phyloP scores from a whole-genome alignment of 2,113 vertebrate species.

The Sander vitreus region DNA sequence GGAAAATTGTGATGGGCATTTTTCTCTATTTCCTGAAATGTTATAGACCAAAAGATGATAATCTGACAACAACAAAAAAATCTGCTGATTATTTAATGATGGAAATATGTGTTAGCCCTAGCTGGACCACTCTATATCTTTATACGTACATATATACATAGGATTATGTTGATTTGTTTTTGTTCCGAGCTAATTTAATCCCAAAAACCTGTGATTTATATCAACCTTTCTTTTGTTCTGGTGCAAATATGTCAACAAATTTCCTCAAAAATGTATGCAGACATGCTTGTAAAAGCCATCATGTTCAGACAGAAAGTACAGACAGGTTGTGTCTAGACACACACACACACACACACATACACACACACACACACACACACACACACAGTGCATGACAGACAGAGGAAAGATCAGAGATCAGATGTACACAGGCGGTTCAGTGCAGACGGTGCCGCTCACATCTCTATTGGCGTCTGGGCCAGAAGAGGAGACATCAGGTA shows the following conservation, averaged over 20 bases:
- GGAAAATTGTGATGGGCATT: slow-evolving; percentile 5
- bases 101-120: not conserved
- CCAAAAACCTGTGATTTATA: not conserved
- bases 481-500: slow-evolving; percentile 79
- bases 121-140: not conserved
- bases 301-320: slow-evolving; percentile 34
- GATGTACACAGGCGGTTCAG: slow-evolving; percentile 64
- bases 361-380: slow-evolving; percentile 19
- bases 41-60: not conserved
- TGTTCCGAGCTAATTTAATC: not conserved
- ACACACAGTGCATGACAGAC: slow-evolving; percentile 44
- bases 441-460: slow-evolving; percentile 71
- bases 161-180: not conserved
- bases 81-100: not conserved
- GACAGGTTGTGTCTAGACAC: slow-evolving; percentile 36
- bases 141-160: not conserved
- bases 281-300: slow-evolving; percentile 18
- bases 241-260: not conserved
- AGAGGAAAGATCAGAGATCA: slow-evolving; percentile 70
- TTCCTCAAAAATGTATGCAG: not conserved
- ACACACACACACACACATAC: slow-evolving; percentile 42
- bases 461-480: slow-evolving; percentile 77
- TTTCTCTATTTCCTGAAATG: slow-evolving; percentile 28
- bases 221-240: not conserved
- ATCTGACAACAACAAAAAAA: not conserved